These are phyloP conservation scores for Nansenia antarctica DNA, from an alignment of 2,113 vertebrate genomes.

Conservation along the genomic window DNA sequence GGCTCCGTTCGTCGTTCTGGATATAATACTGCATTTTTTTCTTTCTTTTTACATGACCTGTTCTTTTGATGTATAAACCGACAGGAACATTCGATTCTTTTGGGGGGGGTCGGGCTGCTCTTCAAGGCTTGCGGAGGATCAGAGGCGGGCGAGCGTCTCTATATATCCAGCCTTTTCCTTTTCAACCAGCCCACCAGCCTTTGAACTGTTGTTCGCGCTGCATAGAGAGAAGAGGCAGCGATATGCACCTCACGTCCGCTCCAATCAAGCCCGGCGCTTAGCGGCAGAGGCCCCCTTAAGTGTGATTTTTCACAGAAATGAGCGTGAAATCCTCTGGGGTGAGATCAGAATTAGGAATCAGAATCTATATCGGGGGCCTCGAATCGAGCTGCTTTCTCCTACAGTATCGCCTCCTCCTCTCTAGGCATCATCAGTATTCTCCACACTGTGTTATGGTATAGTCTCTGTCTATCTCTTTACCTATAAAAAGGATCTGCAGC, in stretches of 20 bases:
- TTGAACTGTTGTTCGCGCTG: constrained; percentile 21
- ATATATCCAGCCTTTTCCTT: too few relatives aligned
- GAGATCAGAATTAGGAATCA: constrained; percentile 64
- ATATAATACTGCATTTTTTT: not conserved
- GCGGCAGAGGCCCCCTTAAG: constrained; percentile 62
- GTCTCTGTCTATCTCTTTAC: too few relatives aligned
- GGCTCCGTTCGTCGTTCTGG: not conserved
- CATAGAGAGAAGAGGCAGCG: constrained; percentile 32
- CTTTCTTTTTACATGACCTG: not conserved
- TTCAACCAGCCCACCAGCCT: too few relatives aligned
- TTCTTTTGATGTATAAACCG: not conserved
- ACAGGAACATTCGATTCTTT: not conserved
- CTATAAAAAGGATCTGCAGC: too few relatives aligned
- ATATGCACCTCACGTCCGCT: constrained; percentile 63
- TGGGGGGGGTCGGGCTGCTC: not conserved
- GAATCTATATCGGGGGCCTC: constrained; percentile 61
- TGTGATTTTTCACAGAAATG: constrained; percentile 76
- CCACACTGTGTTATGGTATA: too few relatives aligned
- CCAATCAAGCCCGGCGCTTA: constrained; percentile 70
- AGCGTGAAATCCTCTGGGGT: constrained; percentile 73
- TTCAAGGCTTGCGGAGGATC: not conserved
- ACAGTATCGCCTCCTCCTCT: not conserved
- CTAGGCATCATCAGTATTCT: constrained; percentile 11
- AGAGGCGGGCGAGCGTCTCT: not conserved
- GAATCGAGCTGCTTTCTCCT: constrained; percentile 22